Percentiles rank a stretch among this genome's conserved stretches.
phyloP scores from a whole-genome alignment of 1,140 invertebrate species.

The Goniozus legneri region DNA sequence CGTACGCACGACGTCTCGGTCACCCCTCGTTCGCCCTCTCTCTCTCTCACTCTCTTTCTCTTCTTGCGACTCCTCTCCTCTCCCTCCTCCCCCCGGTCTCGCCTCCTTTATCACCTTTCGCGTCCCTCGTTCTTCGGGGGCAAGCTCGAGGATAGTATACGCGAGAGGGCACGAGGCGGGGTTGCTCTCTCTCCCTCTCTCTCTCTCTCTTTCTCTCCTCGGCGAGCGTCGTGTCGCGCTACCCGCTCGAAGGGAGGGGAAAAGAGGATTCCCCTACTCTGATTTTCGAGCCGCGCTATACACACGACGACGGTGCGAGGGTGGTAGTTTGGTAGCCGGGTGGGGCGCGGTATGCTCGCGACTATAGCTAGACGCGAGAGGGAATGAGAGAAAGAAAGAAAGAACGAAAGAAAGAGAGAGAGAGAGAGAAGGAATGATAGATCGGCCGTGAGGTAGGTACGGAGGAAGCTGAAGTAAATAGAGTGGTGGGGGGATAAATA shows the following conservation, averaged over 20 bases:
- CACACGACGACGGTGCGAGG: constrained; percentile 2
- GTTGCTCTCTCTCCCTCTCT: too few species aligned
- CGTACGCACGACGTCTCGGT: background rate
- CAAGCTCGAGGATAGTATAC: too few species aligned
- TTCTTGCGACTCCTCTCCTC: constrained; percentile 9
- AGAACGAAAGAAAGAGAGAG: background rate
- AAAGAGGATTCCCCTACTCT: too few species aligned
- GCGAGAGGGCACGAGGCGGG: too few species aligned
- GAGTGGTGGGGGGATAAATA: too few species aligned
- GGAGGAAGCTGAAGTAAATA: background rate
- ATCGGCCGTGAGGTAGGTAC: too few species aligned
- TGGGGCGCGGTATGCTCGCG: constrained; percentile 17
- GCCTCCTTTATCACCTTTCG: background rate
- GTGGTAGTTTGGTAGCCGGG: constrained; percentile 15
- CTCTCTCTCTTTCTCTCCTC: too few species aligned
- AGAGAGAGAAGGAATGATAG: constrained; percentile 10
- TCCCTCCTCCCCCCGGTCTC: background rate
- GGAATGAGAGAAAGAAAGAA: background rate
- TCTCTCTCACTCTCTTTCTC: constrained; percentile 26
- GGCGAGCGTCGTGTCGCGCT: too few species aligned
- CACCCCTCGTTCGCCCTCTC: constrained; percentile 15
- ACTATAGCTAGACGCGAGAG: too few species aligned
- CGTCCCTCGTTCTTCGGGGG: background rate
- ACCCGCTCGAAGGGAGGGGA: too few species aligned
- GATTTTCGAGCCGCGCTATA: constrained; percentile 13